Base-by-base conservation (phyloP, 2,888 invertebrate genomes). In the Endomychus coccineus region DNA sequence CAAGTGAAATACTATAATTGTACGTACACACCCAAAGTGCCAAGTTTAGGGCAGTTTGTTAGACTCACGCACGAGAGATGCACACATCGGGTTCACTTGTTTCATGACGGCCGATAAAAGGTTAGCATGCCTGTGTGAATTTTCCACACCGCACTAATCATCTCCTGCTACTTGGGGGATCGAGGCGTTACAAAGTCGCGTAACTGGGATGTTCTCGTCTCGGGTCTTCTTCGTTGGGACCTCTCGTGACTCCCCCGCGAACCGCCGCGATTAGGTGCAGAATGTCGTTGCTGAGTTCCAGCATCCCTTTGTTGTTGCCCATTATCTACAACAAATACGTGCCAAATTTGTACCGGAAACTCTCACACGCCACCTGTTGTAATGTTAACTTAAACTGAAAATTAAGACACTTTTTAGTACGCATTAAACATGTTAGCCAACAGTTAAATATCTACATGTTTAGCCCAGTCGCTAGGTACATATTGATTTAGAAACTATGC, bases 81-180 rank as follows among this genome's bases (percentile, higher is more conserved):
- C 19, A 31, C 10, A 10, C 12, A 13, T 25, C 25, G 25, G 2
- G 13, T 3, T 28, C 14, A 3, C 16, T 9, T 13, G 11, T 12
- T 14, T 16, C 28, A 15, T 2, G 7, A 13, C 17, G 21, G 24
- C 31, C 13, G 36, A 36, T 21, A 22, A 13, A 5, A 21, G 5
- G 25, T 25, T 14, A 34, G 16, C 13, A 14, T 27, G 24, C 15
- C 11, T 9, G 22, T 10, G 16, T 28, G 28, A 4, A 16, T 15
- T 10, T 25, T 12, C 5, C 25, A 28, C 2, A 10, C 15, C 13
- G 28, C 28, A 14, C n/a, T 14, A 14, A 19, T 17, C 7, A 19
- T 24, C 23, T 34, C 43, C 43, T 56, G 61, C 61, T 66, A 66
- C 68, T 55, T 71, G 54, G 62, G 64, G 36, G 66, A 66, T 37